These are phyloP conservation scores for Oxystoma pomonae DNA, from an alignment of 2,888 invertebrate genomes.

Conservation along the genomic window DNA sequence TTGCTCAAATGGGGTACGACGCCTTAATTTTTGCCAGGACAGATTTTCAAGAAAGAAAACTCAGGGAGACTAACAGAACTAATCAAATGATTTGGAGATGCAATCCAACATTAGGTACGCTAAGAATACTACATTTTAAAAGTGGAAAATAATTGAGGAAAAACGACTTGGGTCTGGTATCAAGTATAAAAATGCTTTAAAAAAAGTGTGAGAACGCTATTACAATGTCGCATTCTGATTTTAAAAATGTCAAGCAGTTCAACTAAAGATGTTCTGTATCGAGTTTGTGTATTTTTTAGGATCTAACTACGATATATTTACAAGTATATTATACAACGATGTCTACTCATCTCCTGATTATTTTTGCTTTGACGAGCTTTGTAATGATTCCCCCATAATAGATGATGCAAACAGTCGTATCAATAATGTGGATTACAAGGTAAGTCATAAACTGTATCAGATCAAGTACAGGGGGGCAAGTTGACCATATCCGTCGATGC, in stretches of 20 bases:
- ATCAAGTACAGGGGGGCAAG: no score
- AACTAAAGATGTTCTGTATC: no score
- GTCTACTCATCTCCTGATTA: conserved; percentile 37
- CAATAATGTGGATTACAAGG: conserved; percentile 50
- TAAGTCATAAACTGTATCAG: no score
- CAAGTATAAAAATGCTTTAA: no score
- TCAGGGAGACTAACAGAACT: conserved; percentile 54
- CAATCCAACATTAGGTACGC: conserved; percentile 53
- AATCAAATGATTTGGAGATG: conserved; percentile 70
- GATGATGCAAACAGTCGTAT: conserved; percentile 53
- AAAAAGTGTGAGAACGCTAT: no score
- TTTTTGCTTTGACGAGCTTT: conserved; percentile 50
- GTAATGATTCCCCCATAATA: conserved; percentile 50
- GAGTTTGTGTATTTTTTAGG: no score
- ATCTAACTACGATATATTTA: conserved; percentile 13
- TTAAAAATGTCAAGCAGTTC: no score
- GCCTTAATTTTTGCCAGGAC: conserved; percentile 66
- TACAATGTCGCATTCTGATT: no score
- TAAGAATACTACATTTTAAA: no score
- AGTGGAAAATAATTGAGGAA: no score
- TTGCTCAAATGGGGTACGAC: conserved; percentile 68
- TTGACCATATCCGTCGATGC: no score
- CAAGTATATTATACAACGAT: conserved; percentile 16
- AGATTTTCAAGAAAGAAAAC: conserved; percentile 60
- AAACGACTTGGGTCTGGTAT: no score